These are phyloP conservation scores for Acanthiza pusilla DNA, from an alignment of 2,797 vertebrate species.

Conservation along the genomic window DNA sequence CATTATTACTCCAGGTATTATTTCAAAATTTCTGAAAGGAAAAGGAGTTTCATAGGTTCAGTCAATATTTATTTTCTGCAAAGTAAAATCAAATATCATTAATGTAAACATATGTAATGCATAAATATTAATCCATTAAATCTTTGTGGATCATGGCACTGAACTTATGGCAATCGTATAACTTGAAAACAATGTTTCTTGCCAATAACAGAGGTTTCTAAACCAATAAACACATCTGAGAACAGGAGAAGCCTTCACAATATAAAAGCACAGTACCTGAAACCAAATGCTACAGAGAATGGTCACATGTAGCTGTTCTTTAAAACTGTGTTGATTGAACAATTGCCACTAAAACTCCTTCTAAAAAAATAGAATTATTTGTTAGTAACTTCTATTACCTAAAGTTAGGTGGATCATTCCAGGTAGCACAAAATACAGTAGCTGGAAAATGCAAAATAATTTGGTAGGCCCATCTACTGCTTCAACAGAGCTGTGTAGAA, in stretches of 20 bases:
- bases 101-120: slow-evolving; percentile 55
- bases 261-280: neutral
- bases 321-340: neutral
- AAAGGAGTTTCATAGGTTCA: slow-evolving; percentile 18
- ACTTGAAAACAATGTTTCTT: slow-evolving; percentile 28
- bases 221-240: slow-evolving; percentile 46
- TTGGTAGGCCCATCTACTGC: neutral
- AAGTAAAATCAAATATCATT: slow-evolving; percentile 40
- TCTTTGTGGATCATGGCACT: slow-evolving; percentile 61
- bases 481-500: neutral
- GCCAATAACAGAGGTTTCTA: slow-evolving; percentile 5
- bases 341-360: neutral
- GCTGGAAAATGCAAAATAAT: neutral
- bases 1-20: neutral
- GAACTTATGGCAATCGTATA: slow-evolving; percentile 53
- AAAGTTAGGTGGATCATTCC: neutral
- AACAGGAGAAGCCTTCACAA: slow-evolving; percentile 14
- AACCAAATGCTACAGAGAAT: neutral
- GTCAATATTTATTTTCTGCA: slow-evolving; percentile 47
- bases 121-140: slow-evolving; percentile 47
- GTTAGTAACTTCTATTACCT: neutral
- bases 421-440: neutral
- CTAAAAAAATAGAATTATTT: slow-evolving; percentile 1
- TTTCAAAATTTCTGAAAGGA: slow-evolving; percentile 19
- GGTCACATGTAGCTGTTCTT: neutral